Conservation (phyloP, 2,888 invertebrate genomes). For the Drosophila flavopinicola region DNA sequence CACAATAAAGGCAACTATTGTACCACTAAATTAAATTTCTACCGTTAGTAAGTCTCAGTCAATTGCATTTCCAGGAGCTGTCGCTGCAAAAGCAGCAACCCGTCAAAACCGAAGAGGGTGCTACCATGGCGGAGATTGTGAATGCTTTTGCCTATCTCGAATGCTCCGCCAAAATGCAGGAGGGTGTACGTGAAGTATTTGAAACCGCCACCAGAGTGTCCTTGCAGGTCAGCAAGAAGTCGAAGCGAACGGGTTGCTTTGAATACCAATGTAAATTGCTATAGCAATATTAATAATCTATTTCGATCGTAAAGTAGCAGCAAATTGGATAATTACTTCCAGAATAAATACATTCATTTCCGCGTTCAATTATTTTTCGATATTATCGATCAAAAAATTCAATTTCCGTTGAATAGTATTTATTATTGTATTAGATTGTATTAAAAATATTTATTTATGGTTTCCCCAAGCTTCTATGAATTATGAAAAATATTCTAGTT, state of each 20-base stretch:
- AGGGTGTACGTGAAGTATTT: slow-evolving; percentile 99
- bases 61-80: slow-evolving; percentile 87
- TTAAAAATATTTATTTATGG: too few relatives aligned
- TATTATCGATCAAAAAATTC: slow-evolving; percentile 13
- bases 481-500: neutral
- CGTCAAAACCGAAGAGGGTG: slow-evolving; percentile 97
- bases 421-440: too few relatives aligned
- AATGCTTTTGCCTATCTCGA: slow-evolving; percentile 98
- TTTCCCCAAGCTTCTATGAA: neutral
- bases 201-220: slow-evolving; percentile 99
- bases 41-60: neutral
- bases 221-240: slow-evolving; percentile 92
- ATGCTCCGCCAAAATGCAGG: slow-evolving; percentile 99
- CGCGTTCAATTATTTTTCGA: neutral
- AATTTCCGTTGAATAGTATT: slow-evolving; percentile 23
- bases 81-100: slow-evolving; percentile 99
- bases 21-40: neutral
- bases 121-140: slow-evolving; percentile 98
- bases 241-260: slow-evolving; percentile 91
- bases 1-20: slow-evolving; percentile 88
- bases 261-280: slow-evolving; percentile 87
- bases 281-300: neutral
- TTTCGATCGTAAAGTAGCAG: neutral
- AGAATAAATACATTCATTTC: slow-evolving; percentile 5
- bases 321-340: neutral